Percentiles rank a stretch among this genome's conserved stretches.
These are phyloP conservation scores for Spodoptera frugiperda DNA, from an alignment of 1,140 invertebrate species.

Conservation along the genomic window DNA sequence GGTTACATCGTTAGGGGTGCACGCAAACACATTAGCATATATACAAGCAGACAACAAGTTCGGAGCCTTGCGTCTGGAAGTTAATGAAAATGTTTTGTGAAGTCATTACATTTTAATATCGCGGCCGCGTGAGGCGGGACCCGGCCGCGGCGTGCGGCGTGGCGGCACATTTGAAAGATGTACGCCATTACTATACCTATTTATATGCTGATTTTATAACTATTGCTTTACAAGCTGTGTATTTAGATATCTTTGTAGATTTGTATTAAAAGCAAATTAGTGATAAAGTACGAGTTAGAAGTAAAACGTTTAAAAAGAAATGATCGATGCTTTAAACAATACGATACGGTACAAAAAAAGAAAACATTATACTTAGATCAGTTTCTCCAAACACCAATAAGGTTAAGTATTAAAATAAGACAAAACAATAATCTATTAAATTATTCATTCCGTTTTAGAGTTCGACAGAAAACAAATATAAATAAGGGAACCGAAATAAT, in stretches of 20 bases:
- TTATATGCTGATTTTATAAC: conserved; percentile 1
- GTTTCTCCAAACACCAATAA: too few species aligned
- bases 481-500: background rate
- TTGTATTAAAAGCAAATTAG: too few species aligned
- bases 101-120: conserved; percentile 61
- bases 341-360: too few species aligned
- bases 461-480: background rate
- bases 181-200: background rate
- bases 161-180: conserved; percentile 29
- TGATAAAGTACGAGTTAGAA: too few species aligned
- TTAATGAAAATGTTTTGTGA: conserved; percentile 66
- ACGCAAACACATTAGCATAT: conserved; percentile 69
- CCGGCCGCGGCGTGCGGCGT: too few species aligned
- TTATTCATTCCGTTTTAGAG: background rate
- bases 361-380: too few species aligned
- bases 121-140: background rate
- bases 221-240: background rate
- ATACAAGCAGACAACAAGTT: conserved; percentile 64
- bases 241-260: too few species aligned
- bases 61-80: conserved; percentile 55
- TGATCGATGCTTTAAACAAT: too few species aligned
- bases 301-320: too few species aligned
- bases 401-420: background rate
- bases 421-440: background rate
- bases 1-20: conserved; percentile 35